Conservation (phyloP, 2,797 vertebrate species). For the Sternarchorhynchus goeldii region DNA sequence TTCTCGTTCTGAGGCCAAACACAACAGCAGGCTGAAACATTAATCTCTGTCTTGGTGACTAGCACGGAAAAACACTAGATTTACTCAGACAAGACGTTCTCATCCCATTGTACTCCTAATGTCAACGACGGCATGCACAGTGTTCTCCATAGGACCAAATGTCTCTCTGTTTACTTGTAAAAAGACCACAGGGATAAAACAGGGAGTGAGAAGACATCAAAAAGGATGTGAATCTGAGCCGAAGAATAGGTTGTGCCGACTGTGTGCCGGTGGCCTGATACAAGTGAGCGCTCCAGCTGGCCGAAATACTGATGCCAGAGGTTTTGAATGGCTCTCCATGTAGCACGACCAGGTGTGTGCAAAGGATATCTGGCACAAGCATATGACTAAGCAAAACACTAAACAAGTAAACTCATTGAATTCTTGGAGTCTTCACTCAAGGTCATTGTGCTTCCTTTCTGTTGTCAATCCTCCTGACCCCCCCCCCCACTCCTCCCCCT, state of each 20-base stretch:
- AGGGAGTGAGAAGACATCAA: neutral
- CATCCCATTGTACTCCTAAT: neutral
- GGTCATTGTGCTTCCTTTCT: slow-evolving; percentile 5
- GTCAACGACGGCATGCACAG: slow-evolving; percentile 3
- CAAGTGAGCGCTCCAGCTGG: slow-evolving; percentile 14
- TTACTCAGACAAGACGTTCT: slow-evolving; percentile 7
- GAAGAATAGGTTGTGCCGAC: neutral
- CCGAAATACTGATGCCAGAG: neutral
- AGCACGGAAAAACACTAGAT: slow-evolving; percentile 30
- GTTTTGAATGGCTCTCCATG: slow-evolving; percentile 11
- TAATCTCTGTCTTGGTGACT: slow-evolving; percentile 36
- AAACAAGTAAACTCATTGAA: slow-evolving; percentile 20
- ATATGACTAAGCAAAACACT: slow-evolving; percentile 15
- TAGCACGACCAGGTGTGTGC: slow-evolving; percentile 30
- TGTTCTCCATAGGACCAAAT: neutral
- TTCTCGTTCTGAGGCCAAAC: slow-evolving; percentile 34
- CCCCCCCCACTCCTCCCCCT: neutral
- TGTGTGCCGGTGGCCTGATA: slow-evolving; percentile 5
- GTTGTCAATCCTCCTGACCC: slow-evolving; percentile 13
- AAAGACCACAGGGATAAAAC: neutral
- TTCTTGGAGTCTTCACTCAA: slow-evolving; percentile 3
- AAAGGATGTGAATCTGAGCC: neutral
- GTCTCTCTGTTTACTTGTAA: slow-evolving; percentile 2
- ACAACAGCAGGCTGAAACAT: slow-evolving; percentile 46
- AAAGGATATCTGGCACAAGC: slow-evolving; percentile 1